A percentile compares a stretch with the other conserved stretches of the same genome.
Evolutionary conservation across 1,140 invertebrate genomes (phyloP).

Genomic region (Drosophila santomea): DNA sequence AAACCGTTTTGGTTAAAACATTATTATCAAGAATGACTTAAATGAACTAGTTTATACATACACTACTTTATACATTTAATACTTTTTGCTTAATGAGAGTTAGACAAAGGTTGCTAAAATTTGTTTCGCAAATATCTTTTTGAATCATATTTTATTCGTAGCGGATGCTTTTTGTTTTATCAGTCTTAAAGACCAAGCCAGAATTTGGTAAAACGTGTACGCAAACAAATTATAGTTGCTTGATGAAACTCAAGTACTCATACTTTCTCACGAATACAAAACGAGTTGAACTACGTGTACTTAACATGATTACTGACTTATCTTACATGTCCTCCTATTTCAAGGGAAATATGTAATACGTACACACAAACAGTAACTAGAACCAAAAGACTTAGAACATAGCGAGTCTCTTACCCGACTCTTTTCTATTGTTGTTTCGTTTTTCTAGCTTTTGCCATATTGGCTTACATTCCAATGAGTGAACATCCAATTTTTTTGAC

Average conservation of each 20-base stretch:
- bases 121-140: slow-evolving; percentile 48
- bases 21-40: slow-evolving; percentile 76
- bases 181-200: slow-evolving; percentile 78
- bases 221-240: slow-evolving; percentile 40
- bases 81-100: slow-evolving; percentile 26
- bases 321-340: slow-evolving; percentile 26
- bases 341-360: slow-evolving; percentile 17
- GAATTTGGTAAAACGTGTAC: slow-evolving; percentile 29
- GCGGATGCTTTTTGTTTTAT: slow-evolving; percentile 52
- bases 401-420: slow-evolving; percentile 22
- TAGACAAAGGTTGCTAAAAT: slow-evolving; percentile 23
- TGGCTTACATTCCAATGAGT: slow-evolving; percentile 28
- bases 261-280: slow-evolving; percentile 19
- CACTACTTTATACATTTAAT: slow-evolving; percentile 57
- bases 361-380: slow-evolving; percentile 61
- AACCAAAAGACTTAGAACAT: slow-evolving; percentile 61
- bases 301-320: slow-evolving; percentile 25
- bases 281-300: slow-evolving; percentile 7
- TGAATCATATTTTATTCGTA: slow-evolving; percentile 65
- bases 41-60: slow-evolving; percentile 44
- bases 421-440: slow-evolving; percentile 31
- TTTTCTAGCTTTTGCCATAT: slow-evolving; percentile 34
- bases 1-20: slow-evolving; percentile 46
- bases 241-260: background rate
- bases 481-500: slow-evolving; percentile 13